A percentile compares a stretch with the other conserved stretches of the same genome.
These are phyloP conservation scores for Sinocyclocheilus anshuiensis DNA, from an alignment of 2,113 vertebrate genomes.

Conservation along the genomic window DNA sequence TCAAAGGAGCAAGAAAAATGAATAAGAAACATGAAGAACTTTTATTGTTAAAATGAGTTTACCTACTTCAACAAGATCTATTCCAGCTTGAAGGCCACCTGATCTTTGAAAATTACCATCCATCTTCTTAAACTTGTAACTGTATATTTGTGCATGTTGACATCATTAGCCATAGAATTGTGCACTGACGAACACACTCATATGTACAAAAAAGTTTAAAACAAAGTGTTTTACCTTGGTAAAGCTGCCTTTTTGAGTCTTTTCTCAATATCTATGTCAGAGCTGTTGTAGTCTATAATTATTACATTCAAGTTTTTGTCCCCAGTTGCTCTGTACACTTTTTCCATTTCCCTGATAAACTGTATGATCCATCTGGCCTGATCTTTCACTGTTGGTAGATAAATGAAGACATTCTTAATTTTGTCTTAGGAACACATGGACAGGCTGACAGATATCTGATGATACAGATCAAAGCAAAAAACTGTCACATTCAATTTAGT, in stretches of 20 bases:
- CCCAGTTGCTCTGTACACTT: constrained; percentile 33
- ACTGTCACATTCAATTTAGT: background rate
- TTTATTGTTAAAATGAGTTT: too few relatives aligned
- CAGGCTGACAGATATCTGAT: too few relatives aligned
- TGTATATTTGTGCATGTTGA: too few relatives aligned
- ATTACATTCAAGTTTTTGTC: constrained; percentile 50
- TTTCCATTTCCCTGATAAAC: constrained; percentile 52
- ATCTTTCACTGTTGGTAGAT: constrained; percentile 45
- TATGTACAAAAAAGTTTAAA: background rate
- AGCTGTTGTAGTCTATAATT: constrained; percentile 36
- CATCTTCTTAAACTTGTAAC: too few relatives aligned
- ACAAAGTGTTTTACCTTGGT: constrained; percentile 43
- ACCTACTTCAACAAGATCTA: too few relatives aligned
- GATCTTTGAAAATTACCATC: too few relatives aligned
- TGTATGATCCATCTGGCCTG: constrained; percentile 43
- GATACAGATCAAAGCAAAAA: background rate
- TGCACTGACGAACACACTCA: too few relatives aligned
- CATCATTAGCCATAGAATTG: too few relatives aligned
- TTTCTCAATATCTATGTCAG: constrained; percentile 6
- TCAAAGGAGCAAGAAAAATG: too few relatives aligned
- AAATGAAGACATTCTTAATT: background rate
- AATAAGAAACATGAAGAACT: too few relatives aligned
- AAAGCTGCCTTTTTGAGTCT: constrained; percentile 37
- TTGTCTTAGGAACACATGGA: background rate
- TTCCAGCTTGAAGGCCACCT: too few relatives aligned